A percentile compares a stretch with the other conserved stretches of the same genome.
Evolutionary conservation across 2,888 invertebrate genomes (phyloP).

Genomic region (Chrysopilus asiliformis): DNA sequence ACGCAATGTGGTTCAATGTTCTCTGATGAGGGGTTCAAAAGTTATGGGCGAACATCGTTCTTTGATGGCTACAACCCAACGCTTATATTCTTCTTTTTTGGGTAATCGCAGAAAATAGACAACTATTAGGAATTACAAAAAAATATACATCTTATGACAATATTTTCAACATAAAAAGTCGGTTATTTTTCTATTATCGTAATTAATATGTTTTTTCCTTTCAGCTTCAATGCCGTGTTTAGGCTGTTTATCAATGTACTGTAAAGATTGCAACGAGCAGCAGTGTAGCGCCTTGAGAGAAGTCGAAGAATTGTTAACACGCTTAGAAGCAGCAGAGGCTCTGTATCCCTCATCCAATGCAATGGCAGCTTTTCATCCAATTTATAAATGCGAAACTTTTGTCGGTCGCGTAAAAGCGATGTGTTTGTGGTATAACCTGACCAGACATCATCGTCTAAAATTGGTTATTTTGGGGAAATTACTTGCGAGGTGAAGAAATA

Average conservation of each 20-base stretch:
- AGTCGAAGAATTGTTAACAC: conserved; percentile 54
- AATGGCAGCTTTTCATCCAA: conserved; percentile 59
- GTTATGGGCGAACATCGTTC: no score
- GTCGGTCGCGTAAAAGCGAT: conserved; percentile 48
- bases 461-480: conserved; percentile 59
- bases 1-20: no score
- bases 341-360: conserved; percentile 75
- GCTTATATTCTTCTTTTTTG: no score
- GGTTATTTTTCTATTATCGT: background rate
- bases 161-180: background rate
- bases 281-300: conserved; percentile 63
- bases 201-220: no score
- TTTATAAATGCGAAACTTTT: conserved; percentile 35
- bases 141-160: background rate
- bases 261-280: conserved; percentile 52
- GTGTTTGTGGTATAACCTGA: conserved; percentile 86
- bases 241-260: conserved; percentile 64
- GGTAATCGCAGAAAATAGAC: no score
- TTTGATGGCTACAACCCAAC: no score
- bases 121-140: no score
- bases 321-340: conserved; percentile 62
- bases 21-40: no score
- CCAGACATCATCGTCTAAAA: conserved; percentile 69
- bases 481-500: no score
- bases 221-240: conserved; percentile 32